Base-by-base conservation (phyloP, 2,888 invertebrate species). In the Gibbula magus region DNA sequence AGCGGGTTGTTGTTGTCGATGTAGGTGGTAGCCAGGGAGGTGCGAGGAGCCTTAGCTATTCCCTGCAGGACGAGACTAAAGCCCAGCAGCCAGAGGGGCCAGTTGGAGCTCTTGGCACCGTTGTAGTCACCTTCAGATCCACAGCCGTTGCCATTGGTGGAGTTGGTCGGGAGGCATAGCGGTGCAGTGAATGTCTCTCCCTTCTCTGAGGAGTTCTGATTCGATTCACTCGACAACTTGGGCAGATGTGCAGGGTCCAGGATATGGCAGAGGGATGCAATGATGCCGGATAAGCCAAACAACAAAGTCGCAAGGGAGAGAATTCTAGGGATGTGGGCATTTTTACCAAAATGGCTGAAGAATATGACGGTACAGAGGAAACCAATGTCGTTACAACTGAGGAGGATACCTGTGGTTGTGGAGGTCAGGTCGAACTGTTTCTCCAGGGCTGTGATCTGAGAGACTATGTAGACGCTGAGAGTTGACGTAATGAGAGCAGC, bases 381-480 rank as follows among this genome's bases (percentile, higher is more conserved):
- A n/a, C 89, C 88, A 13, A 89, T 86, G 77, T 89, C 88, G 61
- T 88, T 88, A 73, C 86, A 85, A 10, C 85, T 84, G 73, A 89
- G 82, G 20, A 89, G 83, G 54, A 86, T 84, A 2, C 89, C 89
- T 8, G 82, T 83, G 61, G 86, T 82, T 0, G 86, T 82, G 73
- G 87, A 87, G 35, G 82, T 83, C 8, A 89, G 75, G 7, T 84
- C 83, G 75, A 86, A 89, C 29, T 86, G 84, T 56, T 82, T 84
- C 80, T 88, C 89, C 8, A 89, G 84, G 20, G 87, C 84, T 2
- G 87, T 88, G 39, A 86, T 83, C 83, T 87, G 73, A 8, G 79
- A 79, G 29, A 22, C 51, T 18, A 83, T 76, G 53, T 84, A 85
- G 0, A 82, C 32, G 2, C 35, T 53, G 20, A 85, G 53, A 0